phyloP scores from a whole-genome alignment of 2,113 vertebrate genomes.

The Clupea harengus region DNA sequence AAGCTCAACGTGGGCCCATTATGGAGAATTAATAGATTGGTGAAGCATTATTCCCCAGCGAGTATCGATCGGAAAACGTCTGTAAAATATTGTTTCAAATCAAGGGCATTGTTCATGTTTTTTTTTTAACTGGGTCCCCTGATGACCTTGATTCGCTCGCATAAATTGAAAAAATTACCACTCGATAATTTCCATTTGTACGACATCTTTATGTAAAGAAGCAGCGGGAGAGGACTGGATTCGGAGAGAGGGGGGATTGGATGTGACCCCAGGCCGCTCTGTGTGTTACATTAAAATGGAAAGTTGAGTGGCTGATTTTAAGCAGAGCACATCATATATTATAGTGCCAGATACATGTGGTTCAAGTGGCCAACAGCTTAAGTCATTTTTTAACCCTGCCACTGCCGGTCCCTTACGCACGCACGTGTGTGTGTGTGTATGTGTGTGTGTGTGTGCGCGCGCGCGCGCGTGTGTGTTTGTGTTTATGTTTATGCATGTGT shows the following conservation, averaged over 20 bases:
- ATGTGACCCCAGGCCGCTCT: slow-evolving; percentile 45
- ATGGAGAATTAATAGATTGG: slow-evolving; percentile 89
- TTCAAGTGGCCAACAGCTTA: slow-evolving; percentile 61
- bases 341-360: slow-evolving; percentile 54
- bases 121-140: slow-evolving; percentile 55
- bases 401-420: slow-evolving; percentile 28
- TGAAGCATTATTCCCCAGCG: slow-evolving; percentile 83
- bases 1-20: slow-evolving; percentile 84
- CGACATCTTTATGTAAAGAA: slow-evolving; percentile 70
- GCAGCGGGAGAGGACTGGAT: slow-evolving; percentile 33
- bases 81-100: slow-evolving; percentile 87
- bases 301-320: slow-evolving; percentile 62
- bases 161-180: slow-evolving; percentile 71
- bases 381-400: slow-evolving; percentile 28
- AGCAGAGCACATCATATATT: slow-evolving; percentile 52
- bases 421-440: not conserved
- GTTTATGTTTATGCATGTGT: not conserved
- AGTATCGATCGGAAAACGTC: slow-evolving; percentile 86
- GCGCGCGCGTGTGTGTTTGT: not conserved
- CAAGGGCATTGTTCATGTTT: slow-evolving; percentile 80
- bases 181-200: slow-evolving; percentile 69
- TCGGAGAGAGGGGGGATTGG: slow-evolving; percentile 54
- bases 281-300: slow-evolving; percentile 60
- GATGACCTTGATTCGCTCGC: slow-evolving; percentile 85
- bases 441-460: not conserved